Base-by-base conservation (phyloP, 2,797 vertebrate genomes). In the Petrocephalus sullivani region DNA sequence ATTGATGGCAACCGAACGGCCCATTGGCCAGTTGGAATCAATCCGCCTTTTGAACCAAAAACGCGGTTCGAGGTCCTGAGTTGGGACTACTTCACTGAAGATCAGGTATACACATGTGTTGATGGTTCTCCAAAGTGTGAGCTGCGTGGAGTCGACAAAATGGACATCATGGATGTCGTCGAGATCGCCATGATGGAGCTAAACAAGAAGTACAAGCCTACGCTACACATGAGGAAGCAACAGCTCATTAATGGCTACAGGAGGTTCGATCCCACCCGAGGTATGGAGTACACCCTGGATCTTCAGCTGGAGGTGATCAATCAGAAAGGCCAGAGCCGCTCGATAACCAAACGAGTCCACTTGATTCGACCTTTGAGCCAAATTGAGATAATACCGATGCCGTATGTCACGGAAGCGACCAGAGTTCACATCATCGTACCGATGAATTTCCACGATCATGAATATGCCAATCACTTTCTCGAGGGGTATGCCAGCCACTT, bases 41-140 rank as follows among this genome's bases (percentile, higher is more conserved):
- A 96, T 0, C 95, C 97, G 0, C 97, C 97, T 0, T 99, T 98
- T 90, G 96, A 97, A 90, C 97, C 98, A 0, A 96, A 96, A 88
- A 97, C 96, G 0, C 97, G 98, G 6, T 99, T 99, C 0, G 98
- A 99, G 92, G 97, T 99, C 49, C 94, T 99, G 71, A 96, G 96
- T 87, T 99, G 98, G 98, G 98, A 99, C 90, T 98, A 99, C 91
- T 99, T 99, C 88, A 99, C 97, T 0, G 98, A 99, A 91, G 96
- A 98, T 56, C 96, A 98, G 46, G 94, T 97, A 86, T 99, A 97
- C 49, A 96, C 97, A 4, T 99, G 98, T 0, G 85, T 93, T 0
- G 98, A 99, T 0, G 97, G 96, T 60, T 94, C 98, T 1, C 98
- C 98, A 0, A 98, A 98, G 92, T 99, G 98, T 0, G 96, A 97